Evolutionary conservation across 2,797 vertebrate species (phyloP), one percentile per base, ranked within the genome.

Genomic region (Allobates femoralis): DNA sequence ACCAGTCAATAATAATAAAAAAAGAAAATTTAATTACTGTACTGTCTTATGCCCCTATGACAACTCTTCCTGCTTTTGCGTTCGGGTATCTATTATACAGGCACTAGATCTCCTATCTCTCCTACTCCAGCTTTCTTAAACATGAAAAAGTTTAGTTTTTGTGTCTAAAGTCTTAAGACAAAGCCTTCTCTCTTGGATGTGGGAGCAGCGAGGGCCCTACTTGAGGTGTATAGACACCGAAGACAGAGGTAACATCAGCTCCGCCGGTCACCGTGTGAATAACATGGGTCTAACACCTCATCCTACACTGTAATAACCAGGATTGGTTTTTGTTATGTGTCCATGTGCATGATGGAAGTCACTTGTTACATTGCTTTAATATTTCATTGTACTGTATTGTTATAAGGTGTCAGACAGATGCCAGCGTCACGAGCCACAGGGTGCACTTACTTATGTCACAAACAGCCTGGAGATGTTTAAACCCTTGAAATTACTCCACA

Each of bases 281-380:
- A 79, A 41, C 41, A n/a, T 74, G 5, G n/a, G 15, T 15, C 50
- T 79, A 79, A 79, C 77, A 41, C 77, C 16, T 62, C 77, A 79
- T 62, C 77, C 21, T 37, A 21, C 14, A n/a, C 21, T 26, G 32
- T 50, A 75, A 50, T 83, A 46, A 83, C 53, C 26, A 53, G 56
- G 23, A 41, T 3, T 2, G 69, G 21, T 37, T 19, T 60, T 18
- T 74, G 46, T 51, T 21, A 11, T 10, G 32, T 83, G 51, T 82
- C 50, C n/a, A 56, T 83, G 67, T 74, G 81, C 81, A 83, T 83
- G 81, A 56, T 60, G 16, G 37, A 60, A 60, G 19, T 37, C 60
- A 74, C 62, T 83, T 32, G 50, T 55, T 77, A 56, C 66, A 73
- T 82, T 58, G n/a, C 23, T 28, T 55, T 37, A 56, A 37, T 37